phyloP scores from a whole-genome alignment of 2,113 vertebrate species.

The Illadopsis cleaveri region DNA sequence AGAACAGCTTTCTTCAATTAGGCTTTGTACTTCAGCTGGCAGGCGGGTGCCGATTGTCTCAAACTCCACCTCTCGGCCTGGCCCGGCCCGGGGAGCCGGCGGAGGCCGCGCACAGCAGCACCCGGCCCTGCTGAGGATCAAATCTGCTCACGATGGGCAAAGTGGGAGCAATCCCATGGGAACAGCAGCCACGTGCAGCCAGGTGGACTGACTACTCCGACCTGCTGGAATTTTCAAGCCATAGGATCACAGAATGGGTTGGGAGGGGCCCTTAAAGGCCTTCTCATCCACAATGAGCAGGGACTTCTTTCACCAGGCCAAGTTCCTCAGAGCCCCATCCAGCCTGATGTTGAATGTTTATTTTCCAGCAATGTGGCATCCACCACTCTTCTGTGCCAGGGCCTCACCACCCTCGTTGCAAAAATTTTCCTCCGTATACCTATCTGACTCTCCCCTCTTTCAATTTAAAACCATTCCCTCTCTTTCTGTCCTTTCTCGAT shows the following conservation, averaged over 20 bases:
- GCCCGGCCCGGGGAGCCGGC: not conserved
- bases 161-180: not conserved
- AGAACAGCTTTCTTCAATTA: conserved; percentile 69
- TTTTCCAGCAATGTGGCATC: not conserved
- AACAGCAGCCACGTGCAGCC: not conserved
- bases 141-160: rapidly evolving
- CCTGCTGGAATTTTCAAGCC: not conserved
- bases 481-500: rapidly evolving
- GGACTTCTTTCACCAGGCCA: no score
- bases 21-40: conserved; percentile 52
- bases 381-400: not conserved
- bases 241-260: rapidly evolving
- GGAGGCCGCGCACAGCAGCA: not conserved
- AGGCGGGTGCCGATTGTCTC: conserved; percentile 14
- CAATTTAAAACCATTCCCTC: not conserved
- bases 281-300: rapidly evolving
- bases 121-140: rapidly evolving
- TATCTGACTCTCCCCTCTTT: not conserved
- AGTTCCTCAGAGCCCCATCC: not conserved
- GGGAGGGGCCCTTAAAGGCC: not conserved
- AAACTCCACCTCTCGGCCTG: not conserved
- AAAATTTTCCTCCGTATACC: not conserved
- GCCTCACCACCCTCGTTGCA: not conserved
- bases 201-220: not conserved
- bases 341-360: not conserved